A percentile compares a stretch with the other conserved stretches of the same genome.
These are phyloP conservation scores for Anguilla obscura DNA, from an alignment of 2,797 vertebrate genomes.

Conservation along the genomic window DNA sequence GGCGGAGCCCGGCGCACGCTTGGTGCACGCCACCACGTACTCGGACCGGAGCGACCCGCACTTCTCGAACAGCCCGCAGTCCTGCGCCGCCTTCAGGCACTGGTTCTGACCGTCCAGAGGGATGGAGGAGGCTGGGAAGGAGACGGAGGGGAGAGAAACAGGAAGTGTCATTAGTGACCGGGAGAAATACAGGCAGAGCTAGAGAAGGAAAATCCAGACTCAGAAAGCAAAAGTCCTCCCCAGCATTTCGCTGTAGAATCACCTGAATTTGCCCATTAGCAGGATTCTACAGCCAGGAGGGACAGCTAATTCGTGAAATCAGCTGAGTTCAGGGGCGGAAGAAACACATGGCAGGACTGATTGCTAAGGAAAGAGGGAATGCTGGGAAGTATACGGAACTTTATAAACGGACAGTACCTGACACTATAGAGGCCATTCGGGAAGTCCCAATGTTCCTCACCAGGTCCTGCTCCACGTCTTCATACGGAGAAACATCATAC, in stretches of 20 bases:
- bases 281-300: too few relatives aligned
- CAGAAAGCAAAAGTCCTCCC: background rate
- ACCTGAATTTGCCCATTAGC: too few relatives aligned
- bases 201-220: background rate
- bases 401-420: slow-evolving; percentile 69
- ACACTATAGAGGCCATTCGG: slow-evolving; percentile 77
- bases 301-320: too few relatives aligned
- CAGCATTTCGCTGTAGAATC: background rate
- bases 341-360: too few relatives aligned
- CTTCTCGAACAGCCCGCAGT: slow-evolving; percentile 85
- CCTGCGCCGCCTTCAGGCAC: slow-evolving; percentile 84
- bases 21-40: slow-evolving; percentile 85
- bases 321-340: too few relatives aligned
- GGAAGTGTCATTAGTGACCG: slow-evolving; percentile 1
- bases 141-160: background rate
- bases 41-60: slow-evolving; percentile 85
- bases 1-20: slow-evolving; percentile 55
- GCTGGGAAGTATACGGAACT: background rate
- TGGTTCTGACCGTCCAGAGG: slow-evolving; percentile 75
- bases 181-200: background rate
- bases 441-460: slow-evolving; percentile 80
- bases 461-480: slow-evolving; percentile 76
- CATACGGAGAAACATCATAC: slow-evolving; percentile 84
- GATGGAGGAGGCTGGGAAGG: slow-evolving; percentile 64
- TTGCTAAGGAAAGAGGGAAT: background rate